Evolutionary conservation across 2,113 vertebrate species (phyloP), one percentile per base, ranked within the genome.

Genomic region (Percopsis transmontana): DNA sequence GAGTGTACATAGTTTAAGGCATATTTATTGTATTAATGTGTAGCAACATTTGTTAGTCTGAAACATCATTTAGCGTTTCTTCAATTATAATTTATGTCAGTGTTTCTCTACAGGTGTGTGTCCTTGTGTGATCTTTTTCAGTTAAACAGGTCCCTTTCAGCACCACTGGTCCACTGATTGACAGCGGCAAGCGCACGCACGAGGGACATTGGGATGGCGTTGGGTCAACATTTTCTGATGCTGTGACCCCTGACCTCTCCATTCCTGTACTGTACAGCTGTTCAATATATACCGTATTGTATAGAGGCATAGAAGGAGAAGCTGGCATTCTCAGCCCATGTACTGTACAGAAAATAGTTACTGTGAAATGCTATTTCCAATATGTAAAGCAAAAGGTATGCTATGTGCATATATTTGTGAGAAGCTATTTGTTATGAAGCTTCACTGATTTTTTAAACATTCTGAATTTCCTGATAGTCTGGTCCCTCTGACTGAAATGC

Each of bases 201-300:
- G 10, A 51, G 62, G 53, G 67, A 70, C 81, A 62, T 57, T 58
- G 63, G 70, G 62, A 62, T 64, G 79, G 24, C 54, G 39, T 53
- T 15, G 55, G 66, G 62, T 74, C 72, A 73, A 67, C 23, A n/a
- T 66, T 70, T 58, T 23, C 62, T 48, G 50, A 74, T 52, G 27
- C 19, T 1, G 0, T 60, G 67, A 87, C 55, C 67, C 77, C 1
- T 72, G 77, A 79, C 68, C 70, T 20, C 42, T 38, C 52, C 62
- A 61, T 76, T 77, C 58, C 66, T 68, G 0, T n/a, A 3, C 20
- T 47, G 23, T 51, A 63, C 67, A 80, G 76, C 73, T 85, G 82
- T 55, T 77, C 48, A n/a, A n/a, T 66, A 57, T 40, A 4, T 67
- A 63, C 11, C 19, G 27, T 70, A 83, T 71, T 58, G 59, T 8